phyloP scores from a whole-genome alignment of 2,113 vertebrate genomes.

The Capreolus pygargus region DNA sequence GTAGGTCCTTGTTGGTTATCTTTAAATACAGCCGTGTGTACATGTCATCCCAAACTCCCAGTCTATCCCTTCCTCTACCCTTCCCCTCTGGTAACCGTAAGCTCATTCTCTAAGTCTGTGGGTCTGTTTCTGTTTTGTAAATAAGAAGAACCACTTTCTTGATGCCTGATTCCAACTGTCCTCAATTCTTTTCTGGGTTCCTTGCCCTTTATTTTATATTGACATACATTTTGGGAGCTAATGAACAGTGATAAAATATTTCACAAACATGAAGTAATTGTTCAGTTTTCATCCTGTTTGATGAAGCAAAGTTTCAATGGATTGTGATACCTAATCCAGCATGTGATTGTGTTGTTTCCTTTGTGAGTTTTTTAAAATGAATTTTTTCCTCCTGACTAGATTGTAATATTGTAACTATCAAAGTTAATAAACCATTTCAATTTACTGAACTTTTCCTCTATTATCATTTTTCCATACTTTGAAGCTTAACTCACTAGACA shows the following conservation, averaged over 20 bases:
- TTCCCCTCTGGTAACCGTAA: background rate
- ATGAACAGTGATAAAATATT: background rate
- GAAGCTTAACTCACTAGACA: background rate
- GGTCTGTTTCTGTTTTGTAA: background rate
- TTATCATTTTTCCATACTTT: background rate
- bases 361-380: background rate
- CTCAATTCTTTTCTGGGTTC: conserved; percentile 1
- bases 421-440: background rate
- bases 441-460: background rate
- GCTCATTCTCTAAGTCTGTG: background rate
- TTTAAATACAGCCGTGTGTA: background rate
- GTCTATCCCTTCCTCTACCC: background rate
- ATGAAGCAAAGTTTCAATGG: background rate
- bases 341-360: background rate
- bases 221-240: background rate
- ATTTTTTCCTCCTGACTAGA: background rate
- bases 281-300: conserved; percentile 23
- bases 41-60: background rate
- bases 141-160: background rate
- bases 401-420: background rate
- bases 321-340: background rate
- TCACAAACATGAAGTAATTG: background rate
- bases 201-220: conserved; percentile 6
- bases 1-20: background rate
- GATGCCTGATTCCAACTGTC: background rate